phyloP scores from a whole-genome alignment of 2,888 invertebrate genomes.

The Euzophera pinguis region DNA sequence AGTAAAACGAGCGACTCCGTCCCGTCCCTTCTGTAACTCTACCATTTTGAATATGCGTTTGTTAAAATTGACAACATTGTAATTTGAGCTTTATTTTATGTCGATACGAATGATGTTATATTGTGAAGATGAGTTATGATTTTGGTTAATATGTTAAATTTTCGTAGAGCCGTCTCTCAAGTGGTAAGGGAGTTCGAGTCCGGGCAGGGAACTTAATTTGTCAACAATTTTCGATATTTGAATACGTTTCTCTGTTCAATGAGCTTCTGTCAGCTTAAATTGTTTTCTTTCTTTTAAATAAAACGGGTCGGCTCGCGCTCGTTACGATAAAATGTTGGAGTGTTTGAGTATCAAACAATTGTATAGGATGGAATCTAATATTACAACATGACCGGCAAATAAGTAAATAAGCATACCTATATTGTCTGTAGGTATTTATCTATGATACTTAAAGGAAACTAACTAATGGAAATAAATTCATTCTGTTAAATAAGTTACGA shows the following conservation, averaged over 20 bases:
- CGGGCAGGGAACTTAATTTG: conserved; percentile 76
- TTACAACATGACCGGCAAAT: not conserved
- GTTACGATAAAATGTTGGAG: conserved; percentile 25
- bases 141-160: conserved; percentile 56
- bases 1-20: conserved; percentile 76
- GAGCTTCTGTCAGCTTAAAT: conserved; percentile 76
- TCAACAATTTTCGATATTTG: conserved; percentile 80
- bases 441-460: too few species aligned
- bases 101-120: conserved; percentile 20
- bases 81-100: conserved; percentile 31
- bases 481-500: too few species aligned
- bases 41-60: conserved; percentile 34
- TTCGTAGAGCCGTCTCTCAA: conserved; percentile 67
- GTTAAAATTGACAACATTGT: conserved; percentile 15
- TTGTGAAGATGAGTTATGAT: conserved; percentile 14
- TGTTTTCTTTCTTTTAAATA: conserved; percentile 68
- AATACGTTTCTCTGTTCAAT: conserved; percentile 76
- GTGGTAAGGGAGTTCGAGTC: conserved; percentile 73
- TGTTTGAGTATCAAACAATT: conserved; percentile 14
- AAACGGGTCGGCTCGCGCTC: conserved; percentile 39
- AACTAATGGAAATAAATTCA: too few species aligned
- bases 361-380: not conserved
- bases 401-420: too few species aligned
- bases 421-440: too few species aligned
- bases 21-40: conserved; percentile 64